phyloP scores from a whole-genome alignment of 2,113 vertebrate species.

The Falco punctatus region DNA sequence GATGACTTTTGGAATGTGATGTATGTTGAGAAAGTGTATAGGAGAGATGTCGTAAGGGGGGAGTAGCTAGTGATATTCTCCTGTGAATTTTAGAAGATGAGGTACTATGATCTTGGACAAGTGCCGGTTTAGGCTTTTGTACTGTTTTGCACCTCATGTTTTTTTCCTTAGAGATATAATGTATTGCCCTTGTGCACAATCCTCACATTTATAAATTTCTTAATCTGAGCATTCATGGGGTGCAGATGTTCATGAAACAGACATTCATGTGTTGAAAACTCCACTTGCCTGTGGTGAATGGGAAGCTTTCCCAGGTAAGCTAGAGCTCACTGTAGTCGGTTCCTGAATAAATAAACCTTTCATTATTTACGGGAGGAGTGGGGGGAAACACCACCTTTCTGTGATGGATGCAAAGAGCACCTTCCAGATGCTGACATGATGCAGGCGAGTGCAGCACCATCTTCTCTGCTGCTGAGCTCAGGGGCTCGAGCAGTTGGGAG shows the following conservation, averaged over 20 bases:
- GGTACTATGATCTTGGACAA: not conserved
- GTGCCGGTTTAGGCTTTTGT: not conserved
- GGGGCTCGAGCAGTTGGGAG: not conserved
- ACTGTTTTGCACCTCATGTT: not conserved
- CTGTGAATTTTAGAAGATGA: not conserved
- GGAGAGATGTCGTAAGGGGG: not conserved
- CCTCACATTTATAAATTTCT: not conserved
- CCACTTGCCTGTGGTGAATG: not conserved
- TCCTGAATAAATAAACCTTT: constrained; percentile 31
- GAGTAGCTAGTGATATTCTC: not conserved
- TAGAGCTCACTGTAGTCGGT: not conserved
- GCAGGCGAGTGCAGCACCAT: not conserved
- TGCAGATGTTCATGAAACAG: constrained; percentile 37
- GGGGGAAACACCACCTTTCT: not conserved
- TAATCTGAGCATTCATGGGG: not conserved
- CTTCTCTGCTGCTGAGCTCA: not conserved
- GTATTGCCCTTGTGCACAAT: not conserved
- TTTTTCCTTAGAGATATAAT: not conserved
- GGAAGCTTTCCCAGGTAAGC: constrained; percentile 43
- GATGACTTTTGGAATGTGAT: not conserved
- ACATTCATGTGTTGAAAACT: constrained; percentile 22
- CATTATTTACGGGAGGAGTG: not conserved
- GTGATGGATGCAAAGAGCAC: not conserved
- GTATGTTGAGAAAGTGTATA: not conserved
- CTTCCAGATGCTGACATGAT: accelerated